phyloP scores from a whole-genome alignment of 1,140 invertebrate species.

The Aphelenchoides avenae region DNA sequence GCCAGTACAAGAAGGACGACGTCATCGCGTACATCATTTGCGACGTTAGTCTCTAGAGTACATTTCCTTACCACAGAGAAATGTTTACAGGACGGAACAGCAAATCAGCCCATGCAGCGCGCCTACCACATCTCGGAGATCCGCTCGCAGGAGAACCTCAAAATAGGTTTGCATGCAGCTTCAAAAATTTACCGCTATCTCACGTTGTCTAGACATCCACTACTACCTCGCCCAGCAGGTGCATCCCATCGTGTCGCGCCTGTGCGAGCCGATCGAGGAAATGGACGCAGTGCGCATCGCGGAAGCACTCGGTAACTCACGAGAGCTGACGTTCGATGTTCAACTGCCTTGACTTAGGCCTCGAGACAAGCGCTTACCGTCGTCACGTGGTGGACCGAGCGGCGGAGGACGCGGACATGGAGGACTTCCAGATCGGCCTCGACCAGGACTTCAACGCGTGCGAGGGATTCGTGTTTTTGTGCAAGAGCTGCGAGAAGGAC shows the following conservation, averaged over 20 bases:
- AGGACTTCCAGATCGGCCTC: slow-evolving; percentile 3
- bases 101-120: slow-evolving; percentile 76
- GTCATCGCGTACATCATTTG: slow-evolving; percentile 93
- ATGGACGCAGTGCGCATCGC: slow-evolving; percentile 83
- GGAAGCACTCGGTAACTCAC: slow-evolving; percentile 72
- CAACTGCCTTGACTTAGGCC: slow-evolving; percentile 15
- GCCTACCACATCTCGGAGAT: slow-evolving; percentile 87
- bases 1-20: slow-evolving; percentile 87
- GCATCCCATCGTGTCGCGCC: slow-evolving; percentile 84
- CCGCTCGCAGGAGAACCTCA: slow-evolving; percentile 28
- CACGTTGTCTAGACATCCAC: slow-evolving; percentile 42
- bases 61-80: not conserved
- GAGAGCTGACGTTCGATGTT: not conserved
- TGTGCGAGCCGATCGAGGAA: slow-evolving; percentile 91
- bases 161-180: not conserved
- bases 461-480: slow-evolving; percentile 42
- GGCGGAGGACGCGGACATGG: slow-evolving; percentile 3
- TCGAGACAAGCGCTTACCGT: slow-evolving; percentile 27
- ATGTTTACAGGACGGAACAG: slow-evolving; percentile 62
- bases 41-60: slow-evolving; percentile 64
- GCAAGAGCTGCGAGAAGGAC: slow-evolving; percentile 27
- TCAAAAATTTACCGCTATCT: not conserved
- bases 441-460: slow-evolving; percentile 21
- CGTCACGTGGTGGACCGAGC: slow-evolving; percentile 2
- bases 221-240: slow-evolving; percentile 67